Evolutionary conservation across 1,140 invertebrate species (phyloP), one percentile per base, ranked within the genome.

Genomic region (Drosophila kurseongensis): DNA sequence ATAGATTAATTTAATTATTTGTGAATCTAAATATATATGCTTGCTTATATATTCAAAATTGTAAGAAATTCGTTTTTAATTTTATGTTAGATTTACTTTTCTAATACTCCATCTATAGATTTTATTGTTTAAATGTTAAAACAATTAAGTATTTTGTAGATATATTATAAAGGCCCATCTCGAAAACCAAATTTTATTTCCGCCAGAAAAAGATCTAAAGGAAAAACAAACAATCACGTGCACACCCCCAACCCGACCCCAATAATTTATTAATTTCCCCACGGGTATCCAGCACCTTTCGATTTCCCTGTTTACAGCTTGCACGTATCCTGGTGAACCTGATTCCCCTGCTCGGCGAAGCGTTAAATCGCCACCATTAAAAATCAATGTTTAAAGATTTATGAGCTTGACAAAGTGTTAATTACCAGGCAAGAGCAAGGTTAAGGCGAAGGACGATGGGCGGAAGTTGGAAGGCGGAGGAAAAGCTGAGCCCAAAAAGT

Each of bases 311-410:
- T 13, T 29, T 18, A 63, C 75, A 57, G 60, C 56, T 79, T 66
- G 80, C 80, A 79, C 80, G 75, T 75, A 65, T 66, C 45, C 69
- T 42, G 59, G 44, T 42, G 40, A 38, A 4, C 14, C 60, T 47
- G 75, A 57, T 57, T 75, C 69, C 54, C 48, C 35, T 69, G 79
- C 57, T 78, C 80, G 63, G 36, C 62, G 75, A 83, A 78, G 80
- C 80, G 75, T 83, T 78, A 83, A 83, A 83, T 79, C 84, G 71
- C 80, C 80, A 77, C 74, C 82, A 88, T 88, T 88, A 86, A 88
- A 88, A 88, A 88, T 88, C 83, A 88, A 88, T 88, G 78, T 63
- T 86, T 88, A 86, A 88, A 79, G 83, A 88, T 88, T 86, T 88
- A 88, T 88, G 75, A 68, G 83, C 75, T 82, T 73, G 80, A 86